Conservation (phyloP, 2,113 vertebrate species). For the Panthera leo region DNA sequence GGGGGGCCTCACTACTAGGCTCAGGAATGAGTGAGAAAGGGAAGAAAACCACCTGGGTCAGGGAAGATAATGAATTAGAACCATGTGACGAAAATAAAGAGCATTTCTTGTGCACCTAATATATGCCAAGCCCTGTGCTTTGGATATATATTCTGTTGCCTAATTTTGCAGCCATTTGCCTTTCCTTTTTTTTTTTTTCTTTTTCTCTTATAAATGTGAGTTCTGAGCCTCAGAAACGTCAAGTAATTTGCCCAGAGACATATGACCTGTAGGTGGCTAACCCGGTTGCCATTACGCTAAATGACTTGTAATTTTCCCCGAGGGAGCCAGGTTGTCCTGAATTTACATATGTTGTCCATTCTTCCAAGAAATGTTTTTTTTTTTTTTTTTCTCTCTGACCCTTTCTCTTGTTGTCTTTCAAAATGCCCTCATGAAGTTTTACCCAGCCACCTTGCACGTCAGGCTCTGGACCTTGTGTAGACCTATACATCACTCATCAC, state of each 20-base stretch:
- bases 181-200: not conserved
- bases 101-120: conserved; percentile 55
- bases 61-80: conserved; percentile 65
- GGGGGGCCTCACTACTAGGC: conserved; percentile 33
- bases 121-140: not conserved
- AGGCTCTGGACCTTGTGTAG: not conserved
- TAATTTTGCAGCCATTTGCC: not conserved
- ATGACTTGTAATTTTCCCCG: not conserved
- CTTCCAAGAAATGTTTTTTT: not conserved
- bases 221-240: not conserved
- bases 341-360: not conserved
- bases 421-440: not conserved
- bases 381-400: not conserved
- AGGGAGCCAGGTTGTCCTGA: not conserved
- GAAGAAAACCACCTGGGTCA: conserved; percentile 67
- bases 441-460: not conserved
- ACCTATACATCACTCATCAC: rapidly evolving
- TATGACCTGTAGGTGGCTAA: not conserved
- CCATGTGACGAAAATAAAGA: conserved; percentile 53
- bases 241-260: not conserved
- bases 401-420: not conserved
- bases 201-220: not conserved
- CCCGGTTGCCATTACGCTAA: not conserved
- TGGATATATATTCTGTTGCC: not conserved
- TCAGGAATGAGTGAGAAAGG: conserved; percentile 63